Percentiles rank a stretch among this genome's conserved stretches.
Conservation (phyloP, 2,113 vertebrate genomes). For the Sylvietta virens region DNA sequence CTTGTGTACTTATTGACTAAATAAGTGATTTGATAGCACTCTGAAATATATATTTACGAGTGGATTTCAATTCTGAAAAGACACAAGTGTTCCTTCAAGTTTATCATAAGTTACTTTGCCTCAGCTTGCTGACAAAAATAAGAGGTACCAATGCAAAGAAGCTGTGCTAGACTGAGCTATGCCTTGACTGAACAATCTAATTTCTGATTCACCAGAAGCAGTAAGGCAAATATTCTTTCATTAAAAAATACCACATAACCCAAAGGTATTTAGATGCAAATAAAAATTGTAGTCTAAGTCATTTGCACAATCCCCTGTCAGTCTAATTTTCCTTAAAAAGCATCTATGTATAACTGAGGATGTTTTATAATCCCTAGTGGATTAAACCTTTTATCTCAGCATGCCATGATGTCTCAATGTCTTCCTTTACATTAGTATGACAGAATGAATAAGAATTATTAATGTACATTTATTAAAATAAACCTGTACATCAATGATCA, state of each 20-base stretch:
- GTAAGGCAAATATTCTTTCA: not conserved
- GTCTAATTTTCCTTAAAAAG: not conserved
- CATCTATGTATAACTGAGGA: not conserved
- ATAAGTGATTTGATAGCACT: not conserved
- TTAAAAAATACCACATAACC: not conserved
- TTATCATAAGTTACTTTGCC: not conserved
- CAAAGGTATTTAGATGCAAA: not conserved
- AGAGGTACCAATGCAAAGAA: not conserved
- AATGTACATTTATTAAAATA: not conserved
- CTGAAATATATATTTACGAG: not conserved
- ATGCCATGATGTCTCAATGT: not conserved
- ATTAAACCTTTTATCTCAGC: not conserved
- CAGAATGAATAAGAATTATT: not conserved
- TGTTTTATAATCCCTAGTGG: not conserved
- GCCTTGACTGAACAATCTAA: not conserved
- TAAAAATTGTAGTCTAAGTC: not conserved
- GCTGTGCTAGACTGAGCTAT: not conserved
- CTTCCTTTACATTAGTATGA: not conserved
- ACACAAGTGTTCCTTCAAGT: not conserved
- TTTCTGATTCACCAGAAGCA: not conserved
- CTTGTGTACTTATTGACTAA: not conserved
- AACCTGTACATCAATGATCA: not conserved
- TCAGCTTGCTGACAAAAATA: not conserved
- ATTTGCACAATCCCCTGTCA: not conserved
- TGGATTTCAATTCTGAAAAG: not conserved